phyloP scores from a whole-genome alignment of 2,113 vertebrate species.

The Paratilapia polleni region DNA sequence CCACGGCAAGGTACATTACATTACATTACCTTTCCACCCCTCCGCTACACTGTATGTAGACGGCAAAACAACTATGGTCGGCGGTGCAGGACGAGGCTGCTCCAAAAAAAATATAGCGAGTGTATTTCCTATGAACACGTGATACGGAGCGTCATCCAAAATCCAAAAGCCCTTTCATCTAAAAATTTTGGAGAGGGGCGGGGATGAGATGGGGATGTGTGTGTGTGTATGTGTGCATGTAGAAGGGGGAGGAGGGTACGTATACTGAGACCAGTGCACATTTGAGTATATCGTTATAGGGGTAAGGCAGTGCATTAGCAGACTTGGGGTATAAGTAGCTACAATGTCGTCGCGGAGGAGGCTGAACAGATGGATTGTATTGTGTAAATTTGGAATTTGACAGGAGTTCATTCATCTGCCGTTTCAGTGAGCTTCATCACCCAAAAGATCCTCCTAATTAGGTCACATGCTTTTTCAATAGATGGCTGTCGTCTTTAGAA shows the following conservation, averaged over 20 bases:
- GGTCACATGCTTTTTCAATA: conserved; percentile 51
- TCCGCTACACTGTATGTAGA: conserved; percentile 71
- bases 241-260: conserved; percentile 24
- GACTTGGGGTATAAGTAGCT: conserved; percentile 47
- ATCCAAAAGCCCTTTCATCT: conserved; percentile 84
- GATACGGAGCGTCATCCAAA: conserved; percentile 84
- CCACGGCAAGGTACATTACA: conserved; percentile 79
- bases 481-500: conserved; percentile 19
- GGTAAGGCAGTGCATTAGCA: conserved; percentile 31
- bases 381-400: conserved; percentile 48
- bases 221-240: conserved; percentile 11
- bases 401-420: conserved; percentile 32
- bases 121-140: conserved; percentile 85
- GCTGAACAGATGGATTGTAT: conserved; percentile 23
- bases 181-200: conserved; percentile 78
- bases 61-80: conserved; percentile 77
- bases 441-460: conserved; percentile 45
- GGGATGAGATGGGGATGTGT: conserved; percentile 68
- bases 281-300: conserved; percentile 69
- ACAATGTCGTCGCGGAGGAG: conserved; percentile 40
- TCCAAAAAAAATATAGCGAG: conserved; percentile 81
- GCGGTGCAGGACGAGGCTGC: conserved; percentile 78
- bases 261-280: conserved; percentile 59
- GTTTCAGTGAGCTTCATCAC: conserved; percentile 32
- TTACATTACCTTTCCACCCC: conserved; percentile 67